Evolutionary conservation across 2,113 vertebrate genomes (phyloP), one percentile per base, ranked within the genome.

Genomic region (Terrapene triunguis): DNA sequence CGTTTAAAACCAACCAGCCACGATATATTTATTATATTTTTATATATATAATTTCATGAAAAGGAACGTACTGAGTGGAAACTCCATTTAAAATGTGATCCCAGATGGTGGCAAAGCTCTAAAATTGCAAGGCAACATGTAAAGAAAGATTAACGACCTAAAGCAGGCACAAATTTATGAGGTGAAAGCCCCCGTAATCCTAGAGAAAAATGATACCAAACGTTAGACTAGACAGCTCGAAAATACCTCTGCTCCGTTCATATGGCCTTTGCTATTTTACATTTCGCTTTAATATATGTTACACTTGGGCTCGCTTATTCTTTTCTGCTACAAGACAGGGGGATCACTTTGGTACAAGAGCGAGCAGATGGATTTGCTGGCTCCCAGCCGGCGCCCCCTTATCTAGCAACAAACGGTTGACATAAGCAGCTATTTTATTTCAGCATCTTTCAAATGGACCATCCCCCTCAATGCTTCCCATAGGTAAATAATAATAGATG

Each of bases 161-260:
- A 96, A 97, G 84, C 97, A 96, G 97, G 96, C 94, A 90, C 96
- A 96, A 97, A 98, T 98, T 97, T 98, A 98, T 97, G 97, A 98
- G 97, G 97, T 98, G 97, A 98, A 97, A 98, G 97, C 96, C 96
- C 96, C 96, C 88, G 97, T 97, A 97, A 98, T 97, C 97, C 97
- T 78, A 82, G 92, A 98, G 97, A 98, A 97, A 98, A 98, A 98
- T 96, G 97, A 98, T 92, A 98, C 96, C 96, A 89, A 98, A 91
- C 92, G 92, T 96, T 97, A 38, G 93, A 97, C 84, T 90, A 96
- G 97, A 97, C 97, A 97, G 97, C 91, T 88, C 96, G 97, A 97
- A 97, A 98, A 97, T 97, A 94, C 97, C 95, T 97, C 95, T 95
- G 96, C 97, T 96, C 35, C 84, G 84, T 94, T 89, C 97, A 29